Evolutionary conservation across 35 echinoderm and acorn worm genomes (phyloP).

Genomic region (Heliocidaris tuberculata): DNA sequence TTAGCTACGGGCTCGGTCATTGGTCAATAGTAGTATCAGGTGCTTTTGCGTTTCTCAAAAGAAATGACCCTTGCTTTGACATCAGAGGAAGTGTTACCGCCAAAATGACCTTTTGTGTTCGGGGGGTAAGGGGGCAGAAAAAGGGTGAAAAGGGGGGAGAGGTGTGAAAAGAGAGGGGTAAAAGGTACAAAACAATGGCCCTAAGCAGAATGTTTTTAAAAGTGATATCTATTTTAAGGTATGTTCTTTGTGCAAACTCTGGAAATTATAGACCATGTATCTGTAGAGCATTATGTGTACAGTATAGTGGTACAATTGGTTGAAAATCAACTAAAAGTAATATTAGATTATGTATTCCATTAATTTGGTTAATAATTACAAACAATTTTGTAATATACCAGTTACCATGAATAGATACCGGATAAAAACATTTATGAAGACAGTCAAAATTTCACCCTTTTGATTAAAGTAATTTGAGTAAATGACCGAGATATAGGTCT

Average conservation of each 20-base stretch:
- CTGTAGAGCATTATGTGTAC: too few species aligned
- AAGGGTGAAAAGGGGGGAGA: neutral
- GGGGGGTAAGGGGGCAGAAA: neutral
- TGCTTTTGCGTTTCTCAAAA: constrained; percentile 10
- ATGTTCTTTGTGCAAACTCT: neutral
- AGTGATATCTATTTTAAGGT: neutral
- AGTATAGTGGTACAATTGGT: too few species aligned
- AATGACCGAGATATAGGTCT: too few species aligned
- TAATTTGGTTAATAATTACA: too few species aligned
- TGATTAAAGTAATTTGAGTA: too few species aligned
- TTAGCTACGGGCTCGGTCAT: neutral
- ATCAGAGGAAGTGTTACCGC: neutral
- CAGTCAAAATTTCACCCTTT: too few species aligned
- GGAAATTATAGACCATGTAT: neutral
- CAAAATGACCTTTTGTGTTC: constrained; percentile 9
- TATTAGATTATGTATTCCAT: too few species aligned
- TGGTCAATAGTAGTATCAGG: constrained; percentile 15
- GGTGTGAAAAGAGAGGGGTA: neutral
- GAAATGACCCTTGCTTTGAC: neutral
- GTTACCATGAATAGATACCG: too few species aligned
- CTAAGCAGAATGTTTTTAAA: neutral
- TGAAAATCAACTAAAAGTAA: too few species aligned
- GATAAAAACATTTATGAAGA: too few species aligned
- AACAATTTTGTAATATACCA: too few species aligned
- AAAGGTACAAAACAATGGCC: neutral